These are phyloP conservation scores for Cyprinodon brontotheroides DNA, from an alignment of 2,113 vertebrate genomes.

Conservation along the genomic window DNA sequence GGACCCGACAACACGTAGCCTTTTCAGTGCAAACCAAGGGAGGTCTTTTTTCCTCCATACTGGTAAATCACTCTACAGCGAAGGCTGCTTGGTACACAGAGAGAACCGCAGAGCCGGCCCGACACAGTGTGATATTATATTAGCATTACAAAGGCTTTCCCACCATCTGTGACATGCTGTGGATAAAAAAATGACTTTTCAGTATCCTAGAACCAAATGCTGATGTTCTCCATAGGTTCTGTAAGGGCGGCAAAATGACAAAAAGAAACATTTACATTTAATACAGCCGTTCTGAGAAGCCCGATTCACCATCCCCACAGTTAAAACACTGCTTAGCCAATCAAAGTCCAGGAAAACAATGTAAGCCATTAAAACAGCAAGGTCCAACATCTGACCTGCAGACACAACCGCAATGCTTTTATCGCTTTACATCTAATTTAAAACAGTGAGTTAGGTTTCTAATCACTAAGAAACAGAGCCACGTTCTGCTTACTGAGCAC, in stretches of 20 bases:
- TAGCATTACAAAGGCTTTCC: constrained; percentile 84
- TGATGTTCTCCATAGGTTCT: constrained; percentile 78
- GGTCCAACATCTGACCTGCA: constrained; percentile 36
- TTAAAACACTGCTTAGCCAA: constrained; percentile 1
- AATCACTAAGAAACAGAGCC: constrained; percentile 49
- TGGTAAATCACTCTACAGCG: constrained; percentile 79
- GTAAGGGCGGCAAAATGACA: constrained; percentile 57
- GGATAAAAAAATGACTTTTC: constrained; percentile 65
- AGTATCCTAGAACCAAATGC: constrained; percentile 65
- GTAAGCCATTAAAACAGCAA: constrained; percentile 32
- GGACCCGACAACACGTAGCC: constrained; percentile 68
- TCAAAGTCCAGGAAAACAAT: constrained; percentile 24
- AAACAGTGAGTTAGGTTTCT: constrained; percentile 35
- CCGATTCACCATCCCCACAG: constrained; percentile 42
- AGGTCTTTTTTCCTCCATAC: constrained; percentile 77
- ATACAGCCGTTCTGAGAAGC: constrained; percentile 39
- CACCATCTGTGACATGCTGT: constrained; percentile 79
- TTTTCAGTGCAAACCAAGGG: constrained; percentile 75
- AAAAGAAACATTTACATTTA: constrained; percentile 52
- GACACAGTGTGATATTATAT: constrained; percentile 84
- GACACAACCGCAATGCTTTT: constrained; percentile 7
- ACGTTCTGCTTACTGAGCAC: constrained; percentile 55
- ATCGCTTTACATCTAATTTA: constrained; percentile 30
- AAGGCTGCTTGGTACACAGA: constrained; percentile 71
- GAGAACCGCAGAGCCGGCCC: constrained; percentile 69